phyloP scores from a whole-genome alignment of 2,888 invertebrate species.

The Sinotaia quadrata region DNA sequence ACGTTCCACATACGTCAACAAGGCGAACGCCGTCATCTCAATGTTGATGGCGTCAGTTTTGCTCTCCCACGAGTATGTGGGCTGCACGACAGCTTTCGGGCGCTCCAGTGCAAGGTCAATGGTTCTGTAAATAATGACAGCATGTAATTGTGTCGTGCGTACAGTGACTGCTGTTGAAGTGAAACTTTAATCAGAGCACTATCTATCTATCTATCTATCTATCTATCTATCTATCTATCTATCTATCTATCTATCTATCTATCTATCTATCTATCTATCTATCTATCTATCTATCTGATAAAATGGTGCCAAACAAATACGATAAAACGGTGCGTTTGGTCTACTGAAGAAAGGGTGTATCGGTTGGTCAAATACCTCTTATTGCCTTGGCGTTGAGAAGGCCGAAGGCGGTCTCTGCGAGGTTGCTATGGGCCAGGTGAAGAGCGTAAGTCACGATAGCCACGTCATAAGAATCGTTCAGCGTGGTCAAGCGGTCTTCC shows the following conservation, averaged over 20 bases:
- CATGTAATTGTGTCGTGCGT: too few relatives aligned
- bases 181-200: too few relatives aligned
- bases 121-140: slow-evolving; percentile 3
- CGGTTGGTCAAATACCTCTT: slow-evolving; percentile 44
- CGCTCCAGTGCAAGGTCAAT: slow-evolving; percentile 57
- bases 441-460: slow-evolving; percentile 65
- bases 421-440: slow-evolving; percentile 47
- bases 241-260: too few relatives aligned
- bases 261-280: too few relatives aligned
- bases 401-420: slow-evolving; percentile 41
- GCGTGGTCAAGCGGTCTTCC: slow-evolving; percentile 56
- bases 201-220: too few relatives aligned
- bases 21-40: slow-evolving; percentile 70
- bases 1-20: slow-evolving; percentile 57
- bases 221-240: too few relatives aligned
- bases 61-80: slow-evolving; percentile 44
- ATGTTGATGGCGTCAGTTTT: slow-evolving; percentile 60
- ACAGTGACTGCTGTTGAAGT: too few relatives aligned
- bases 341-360: neutral
- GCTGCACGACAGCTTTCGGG: slow-evolving; percentile 37
- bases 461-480: slow-evolving; percentile 61
- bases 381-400: slow-evolving; percentile 52
- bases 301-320: neutral
- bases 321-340: neutral
- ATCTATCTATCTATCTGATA: neutral